Percentiles rank a stretch among this genome's conserved stretches.
These are phyloP conservation scores for Drosophila nigricruria DNA, from an alignment of 2,888 invertebrate species.

Conservation along the genomic window DNA sequence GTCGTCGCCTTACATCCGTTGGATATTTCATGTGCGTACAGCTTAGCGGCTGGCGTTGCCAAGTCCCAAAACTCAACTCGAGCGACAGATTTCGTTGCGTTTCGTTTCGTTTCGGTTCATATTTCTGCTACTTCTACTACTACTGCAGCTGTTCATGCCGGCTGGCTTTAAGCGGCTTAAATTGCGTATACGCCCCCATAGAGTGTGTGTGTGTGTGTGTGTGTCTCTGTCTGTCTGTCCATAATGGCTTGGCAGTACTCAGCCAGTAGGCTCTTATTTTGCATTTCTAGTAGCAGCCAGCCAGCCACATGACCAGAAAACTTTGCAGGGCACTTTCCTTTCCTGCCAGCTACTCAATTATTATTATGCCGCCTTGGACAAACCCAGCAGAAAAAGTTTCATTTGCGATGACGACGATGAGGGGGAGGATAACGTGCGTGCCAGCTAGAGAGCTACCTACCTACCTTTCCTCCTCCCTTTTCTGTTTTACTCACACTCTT, in stretches of 20 bases:
- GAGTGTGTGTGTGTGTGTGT: neutral
- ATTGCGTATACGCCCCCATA: constrained; percentile 65
- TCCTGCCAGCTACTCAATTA: constrained; percentile 65
- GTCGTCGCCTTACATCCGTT: constrained; percentile 31
- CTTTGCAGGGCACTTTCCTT: constrained; percentile 14
- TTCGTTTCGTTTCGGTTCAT: constrained; percentile 47
- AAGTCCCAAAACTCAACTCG: constrained; percentile 40
- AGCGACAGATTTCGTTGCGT: constrained; percentile 46
- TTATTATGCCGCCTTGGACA: constrained; percentile 59
- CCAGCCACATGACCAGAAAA: constrained; percentile 31
- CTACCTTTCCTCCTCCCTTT: neutral
- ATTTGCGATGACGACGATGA: constrained; percentile 15
- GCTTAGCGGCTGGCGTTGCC: constrained; percentile 61
- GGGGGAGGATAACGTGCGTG: constrained; percentile 31
- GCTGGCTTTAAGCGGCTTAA: constrained; percentile 72
- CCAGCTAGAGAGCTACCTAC: constrained; percentile 31
- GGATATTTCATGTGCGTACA: constrained; percentile 70
- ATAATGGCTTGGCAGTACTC: constrained; percentile 41
- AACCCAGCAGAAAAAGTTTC: constrained; percentile 39
- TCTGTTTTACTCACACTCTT: neutral
- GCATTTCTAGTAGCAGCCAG: constrained; percentile 49
- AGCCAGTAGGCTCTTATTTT: constrained; percentile 52
- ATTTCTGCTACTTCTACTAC: constrained; percentile 43
- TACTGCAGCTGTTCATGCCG: constrained; percentile 14
- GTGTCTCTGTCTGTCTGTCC: constrained; percentile 32